phyloP scores from a whole-genome alignment of 2,113 vertebrate genomes.

The Serinus canaria region DNA sequence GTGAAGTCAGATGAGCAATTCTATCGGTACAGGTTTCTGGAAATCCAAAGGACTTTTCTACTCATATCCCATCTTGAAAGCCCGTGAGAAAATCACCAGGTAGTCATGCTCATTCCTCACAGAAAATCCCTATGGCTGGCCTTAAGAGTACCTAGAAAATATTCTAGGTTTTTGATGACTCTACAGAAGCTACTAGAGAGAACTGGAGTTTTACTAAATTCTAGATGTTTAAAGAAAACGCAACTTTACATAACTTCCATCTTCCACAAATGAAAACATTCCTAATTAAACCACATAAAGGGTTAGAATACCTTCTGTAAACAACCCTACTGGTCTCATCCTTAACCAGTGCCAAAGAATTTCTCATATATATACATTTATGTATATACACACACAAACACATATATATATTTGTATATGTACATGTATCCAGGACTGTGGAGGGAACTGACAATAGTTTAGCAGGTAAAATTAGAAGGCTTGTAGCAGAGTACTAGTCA shows the following conservation, averaged over 20 bases:
- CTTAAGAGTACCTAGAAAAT: background rate
- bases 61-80: background rate
- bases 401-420: background rate
- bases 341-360: background rate
- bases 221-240: background rate
- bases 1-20: background rate
- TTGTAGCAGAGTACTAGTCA: background rate
- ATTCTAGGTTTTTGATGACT: background rate
- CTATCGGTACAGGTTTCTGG: background rate
- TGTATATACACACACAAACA: background rate
- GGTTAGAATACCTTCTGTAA: background rate
- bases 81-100: background rate
- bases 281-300: background rate
- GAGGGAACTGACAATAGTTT: background rate
- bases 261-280: background rate
- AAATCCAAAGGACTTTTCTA: background rate
- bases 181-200: background rate
- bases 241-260: background rate
- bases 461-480: background rate
- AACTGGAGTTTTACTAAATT: background rate
- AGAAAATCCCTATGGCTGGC: background rate
- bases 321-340: background rate
- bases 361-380: background rate
- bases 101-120: fast-evolving
- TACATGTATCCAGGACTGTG: background rate